phyloP scores from a whole-genome alignment of 2,888 invertebrate species.

The Chelonus formosanus region DNA sequence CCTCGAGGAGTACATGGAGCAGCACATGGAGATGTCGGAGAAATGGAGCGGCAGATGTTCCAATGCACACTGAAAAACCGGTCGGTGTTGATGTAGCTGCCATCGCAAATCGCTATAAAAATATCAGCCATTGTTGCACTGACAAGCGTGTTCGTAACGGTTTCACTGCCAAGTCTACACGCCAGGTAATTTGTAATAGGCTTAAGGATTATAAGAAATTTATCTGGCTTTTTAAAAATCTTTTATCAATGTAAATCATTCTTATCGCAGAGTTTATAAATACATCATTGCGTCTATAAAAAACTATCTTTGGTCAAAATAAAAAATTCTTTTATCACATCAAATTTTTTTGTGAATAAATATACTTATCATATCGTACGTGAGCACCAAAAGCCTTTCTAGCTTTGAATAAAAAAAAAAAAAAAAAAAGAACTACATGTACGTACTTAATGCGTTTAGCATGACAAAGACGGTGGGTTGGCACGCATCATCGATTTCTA shows the following conservation, averaged over 20 bases:
- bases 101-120: constrained; percentile 65
- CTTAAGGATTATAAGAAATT: constrained; percentile 13
- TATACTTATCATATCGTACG: neutral
- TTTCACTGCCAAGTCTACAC: constrained; percentile 1
- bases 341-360: too few species aligned
- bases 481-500: constrained; percentile 60
- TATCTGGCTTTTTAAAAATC: constrained; percentile 20
- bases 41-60: constrained; percentile 62
- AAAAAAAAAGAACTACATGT: constrained; percentile 39
- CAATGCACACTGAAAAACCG: constrained; percentile 60
- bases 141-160: constrained; percentile 31
- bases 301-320: neutral
- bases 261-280: constrained; percentile 19
- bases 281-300: constrained; percentile 12
- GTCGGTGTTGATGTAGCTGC: constrained; percentile 65
- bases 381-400: too few species aligned
- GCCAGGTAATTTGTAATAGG: constrained; percentile 13
- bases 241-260: constrained; percentile 29
- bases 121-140: constrained; percentile 58
- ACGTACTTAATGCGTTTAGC: constrained; percentile 58
- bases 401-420: constrained; percentile 11
- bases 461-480: constrained; percentile 55
- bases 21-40: constrained; percentile 37
- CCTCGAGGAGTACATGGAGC: constrained; percentile 21
- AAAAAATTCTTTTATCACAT: neutral